Conservation (phyloP, 2,888 invertebrate genomes). For the Idaea biselata region DNA sequence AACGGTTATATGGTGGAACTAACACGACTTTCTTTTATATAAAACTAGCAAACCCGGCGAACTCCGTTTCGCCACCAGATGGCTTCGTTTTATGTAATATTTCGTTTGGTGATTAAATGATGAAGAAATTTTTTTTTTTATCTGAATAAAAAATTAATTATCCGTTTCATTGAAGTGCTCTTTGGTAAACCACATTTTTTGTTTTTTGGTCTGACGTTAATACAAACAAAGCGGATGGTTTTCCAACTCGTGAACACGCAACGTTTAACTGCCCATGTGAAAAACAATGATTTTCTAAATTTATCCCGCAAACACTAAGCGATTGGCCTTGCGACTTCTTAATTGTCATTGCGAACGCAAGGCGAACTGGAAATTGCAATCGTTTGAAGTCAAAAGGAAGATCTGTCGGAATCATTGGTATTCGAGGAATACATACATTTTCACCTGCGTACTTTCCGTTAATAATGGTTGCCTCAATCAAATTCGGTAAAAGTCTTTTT, state of each 20-base stretch:
- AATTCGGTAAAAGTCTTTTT: conserved; percentile 28
- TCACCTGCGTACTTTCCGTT: conserved; percentile 17
- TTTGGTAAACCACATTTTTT: conserved; percentile 29
- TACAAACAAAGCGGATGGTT: conserved; percentile 26
- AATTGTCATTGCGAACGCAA: conserved; percentile 7
- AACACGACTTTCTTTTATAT: too few relatives aligned
- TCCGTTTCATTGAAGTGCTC: conserved; percentile 26
- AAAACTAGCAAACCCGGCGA: too few relatives aligned
- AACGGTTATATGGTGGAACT: too few relatives aligned
- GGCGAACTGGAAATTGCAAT: conserved; percentile 7
- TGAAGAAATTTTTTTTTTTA: too few relatives aligned
- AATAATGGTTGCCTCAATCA: conserved; percentile 24
- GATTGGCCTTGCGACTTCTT: conserved; percentile 12
- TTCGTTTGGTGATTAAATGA: conserved; percentile 31
- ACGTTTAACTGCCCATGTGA: conserved; percentile 19
- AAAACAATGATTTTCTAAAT: conserved; percentile 15
- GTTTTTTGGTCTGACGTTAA: conserved; percentile 29
- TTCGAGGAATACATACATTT: conserved; percentile 3
- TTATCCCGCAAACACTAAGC: conserved; percentile 9
- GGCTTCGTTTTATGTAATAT: too few relatives aligned
- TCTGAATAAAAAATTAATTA: too few relatives aligned
- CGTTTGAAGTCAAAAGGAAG: conserved; percentile 11
- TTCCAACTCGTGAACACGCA: conserved; percentile 11
- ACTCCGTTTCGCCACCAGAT: too few relatives aligned
- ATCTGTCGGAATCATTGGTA: conserved; percentile 10